These are phyloP conservation scores for Syngnathus acus DNA, from an alignment of 2,797 vertebrate species.

Conservation along the genomic window DNA sequence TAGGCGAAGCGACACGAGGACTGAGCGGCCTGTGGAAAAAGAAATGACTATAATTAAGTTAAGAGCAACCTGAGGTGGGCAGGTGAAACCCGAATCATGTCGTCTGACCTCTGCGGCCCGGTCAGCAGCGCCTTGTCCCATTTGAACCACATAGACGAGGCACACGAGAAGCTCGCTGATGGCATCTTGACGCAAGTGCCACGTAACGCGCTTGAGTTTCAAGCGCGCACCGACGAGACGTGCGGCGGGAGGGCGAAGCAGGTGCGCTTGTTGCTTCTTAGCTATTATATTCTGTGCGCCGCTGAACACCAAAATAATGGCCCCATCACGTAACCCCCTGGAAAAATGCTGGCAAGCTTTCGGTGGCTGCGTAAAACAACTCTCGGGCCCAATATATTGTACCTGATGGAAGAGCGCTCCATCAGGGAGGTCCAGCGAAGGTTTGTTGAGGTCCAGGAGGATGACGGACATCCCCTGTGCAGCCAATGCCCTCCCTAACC, in stretches of 20 bases:
- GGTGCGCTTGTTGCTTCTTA: too few species aligned
- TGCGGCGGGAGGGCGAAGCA: too few species aligned
- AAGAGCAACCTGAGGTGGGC: slow-evolving; percentile 33
- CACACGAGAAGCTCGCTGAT: slow-evolving; percentile 26
- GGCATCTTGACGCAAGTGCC: background rate
- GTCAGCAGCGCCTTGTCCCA: slow-evolving; percentile 52
- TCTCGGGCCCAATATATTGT: background rate
- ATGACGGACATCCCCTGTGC: slow-evolving; percentile 72
- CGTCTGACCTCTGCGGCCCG: slow-evolving; percentile 39
- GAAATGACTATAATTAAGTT: slow-evolving; percentile 43
- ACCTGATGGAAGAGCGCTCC: slow-evolving; percentile 81
- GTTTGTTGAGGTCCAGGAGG: slow-evolving; percentile 77
- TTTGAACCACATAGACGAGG: slow-evolving; percentile 16
- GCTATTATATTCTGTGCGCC: background rate
- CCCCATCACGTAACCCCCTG: too few species aligned
- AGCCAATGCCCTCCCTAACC: slow-evolving; percentile 76
- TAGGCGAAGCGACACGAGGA: slow-evolving; percentile 2
- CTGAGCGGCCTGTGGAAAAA: slow-evolving; percentile 5
- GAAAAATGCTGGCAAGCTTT: background rate
- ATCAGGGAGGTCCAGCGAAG: slow-evolving; percentile 68
- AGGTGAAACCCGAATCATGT: slow-evolving; percentile 61
- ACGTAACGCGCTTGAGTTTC: background rate
- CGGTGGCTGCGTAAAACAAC: background rate
- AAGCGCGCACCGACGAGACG: background rate
- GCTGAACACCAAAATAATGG: too few species aligned